Conservation (phyloP, 2,888 invertebrate species). For the Scaptomyza reducta region DNA sequence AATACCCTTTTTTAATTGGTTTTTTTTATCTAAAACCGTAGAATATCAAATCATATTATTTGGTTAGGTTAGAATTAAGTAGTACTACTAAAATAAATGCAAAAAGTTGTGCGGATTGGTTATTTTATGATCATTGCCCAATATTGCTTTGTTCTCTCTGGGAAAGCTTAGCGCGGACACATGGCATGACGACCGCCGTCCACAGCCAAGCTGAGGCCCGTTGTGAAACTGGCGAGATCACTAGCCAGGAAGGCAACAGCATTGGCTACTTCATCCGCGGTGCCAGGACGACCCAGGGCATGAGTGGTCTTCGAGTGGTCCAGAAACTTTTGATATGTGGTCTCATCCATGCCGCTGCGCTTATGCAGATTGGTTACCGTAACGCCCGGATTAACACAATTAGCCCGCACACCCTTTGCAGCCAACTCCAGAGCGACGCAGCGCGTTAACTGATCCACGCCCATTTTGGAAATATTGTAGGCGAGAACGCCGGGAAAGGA, state of each 20-base stretch:
- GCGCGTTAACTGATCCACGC: constrained; percentile 97
- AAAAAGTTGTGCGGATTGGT: too few relatives aligned
- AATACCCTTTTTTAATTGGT: too few relatives aligned
- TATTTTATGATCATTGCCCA: too few relatives aligned
- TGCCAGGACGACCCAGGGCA: constrained; percentile 94
- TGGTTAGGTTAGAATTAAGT: too few relatives aligned
- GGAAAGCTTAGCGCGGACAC: constrained; percentile 91
- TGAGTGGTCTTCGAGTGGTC: constrained; percentile 94
- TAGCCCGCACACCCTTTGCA: constrained; percentile 92
- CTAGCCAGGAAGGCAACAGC: constrained; percentile 96
- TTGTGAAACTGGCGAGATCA: constrained; percentile 93
- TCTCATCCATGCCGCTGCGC: constrained; percentile 92
- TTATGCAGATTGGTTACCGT: constrained; percentile 94
- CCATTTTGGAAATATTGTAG: constrained; percentile 96
- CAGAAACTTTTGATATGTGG: constrained; percentile 92
- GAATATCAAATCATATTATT: too few relatives aligned
- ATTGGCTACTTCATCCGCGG: constrained; percentile 93
- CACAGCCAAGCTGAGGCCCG: constrained; percentile 94
- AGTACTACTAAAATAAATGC: too few relatives aligned
- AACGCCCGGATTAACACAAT: constrained; percentile 96
- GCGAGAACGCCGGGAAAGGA: constrained; percentile 95
- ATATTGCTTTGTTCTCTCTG: not conserved
- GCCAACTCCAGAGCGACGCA: constrained; percentile 95
- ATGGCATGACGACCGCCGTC: constrained; percentile 98
- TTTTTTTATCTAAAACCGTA: too few relatives aligned